A percentile compares a stretch with the other conserved stretches of the same genome.
Conservation (phyloP, 2,113 vertebrate species). For the Oncorhynchus kisutch region DNA sequence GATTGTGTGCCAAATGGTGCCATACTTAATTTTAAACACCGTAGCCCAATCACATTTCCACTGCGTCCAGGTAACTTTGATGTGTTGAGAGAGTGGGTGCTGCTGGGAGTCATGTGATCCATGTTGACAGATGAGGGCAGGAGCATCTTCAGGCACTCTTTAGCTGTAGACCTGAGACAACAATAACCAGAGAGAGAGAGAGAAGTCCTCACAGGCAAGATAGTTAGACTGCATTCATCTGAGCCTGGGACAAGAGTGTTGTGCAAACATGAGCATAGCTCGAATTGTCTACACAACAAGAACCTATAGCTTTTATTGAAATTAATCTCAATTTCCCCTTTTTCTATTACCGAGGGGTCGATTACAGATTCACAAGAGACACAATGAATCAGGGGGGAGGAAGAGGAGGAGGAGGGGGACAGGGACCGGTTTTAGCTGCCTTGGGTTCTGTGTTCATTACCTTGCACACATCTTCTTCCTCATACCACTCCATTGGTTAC, state of each 20-base stretch:
- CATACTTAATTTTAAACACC: not conserved
- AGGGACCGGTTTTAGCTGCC: too few relatives aligned
- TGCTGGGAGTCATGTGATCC: conserved; percentile 33
- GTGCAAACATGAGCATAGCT: conserved; percentile 61
- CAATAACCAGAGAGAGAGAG: conserved; percentile 59
- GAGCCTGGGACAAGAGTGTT: conserved; percentile 52
- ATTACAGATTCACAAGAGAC: conserved; percentile 78
- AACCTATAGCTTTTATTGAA: conserved; percentile 85
- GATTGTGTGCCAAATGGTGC: conserved; percentile 30
- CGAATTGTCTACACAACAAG: conserved; percentile 79
- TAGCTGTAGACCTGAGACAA: conserved; percentile 29
- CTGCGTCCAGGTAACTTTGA: not conserved
- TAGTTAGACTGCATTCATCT: conserved; percentile 80
- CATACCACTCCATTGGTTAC: not conserved
- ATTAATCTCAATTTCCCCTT: conserved; percentile 81
- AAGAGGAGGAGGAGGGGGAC: conserved; percentile 4
- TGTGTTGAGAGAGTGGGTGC: conserved; percentile 37
- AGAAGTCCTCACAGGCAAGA: not conserved
- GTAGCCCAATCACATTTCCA: not conserved
- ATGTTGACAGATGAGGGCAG: conserved; percentile 18
- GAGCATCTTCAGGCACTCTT: conserved; percentile 21
- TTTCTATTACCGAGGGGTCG: conserved; percentile 72
- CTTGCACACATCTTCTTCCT: conserved; percentile 12
- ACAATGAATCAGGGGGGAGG: conserved; percentile 74
- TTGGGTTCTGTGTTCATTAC: conserved; percentile 66